Evolutionary conservation across 2,113 vertebrate genomes (phyloP).

Genomic region (Oncorhynchus tshawytscha): DNA sequence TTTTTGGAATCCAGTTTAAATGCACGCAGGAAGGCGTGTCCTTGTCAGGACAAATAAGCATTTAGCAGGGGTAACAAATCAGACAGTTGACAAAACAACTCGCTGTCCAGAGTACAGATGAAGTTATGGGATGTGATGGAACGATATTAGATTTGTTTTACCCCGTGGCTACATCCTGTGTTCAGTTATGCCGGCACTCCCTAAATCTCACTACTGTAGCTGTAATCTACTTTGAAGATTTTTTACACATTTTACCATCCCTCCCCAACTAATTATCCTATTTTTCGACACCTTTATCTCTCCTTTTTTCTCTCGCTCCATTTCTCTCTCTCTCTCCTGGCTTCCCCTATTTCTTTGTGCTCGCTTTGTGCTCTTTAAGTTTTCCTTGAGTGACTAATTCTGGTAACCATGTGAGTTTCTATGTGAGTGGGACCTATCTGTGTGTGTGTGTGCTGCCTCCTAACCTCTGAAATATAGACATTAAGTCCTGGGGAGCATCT

Average conservation of each 20-base stretch:
- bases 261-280: conserved; percentile 32
- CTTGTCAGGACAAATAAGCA: conserved; percentile 41
- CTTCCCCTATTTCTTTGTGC: background rate
- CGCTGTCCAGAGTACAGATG: conserved; percentile 19
- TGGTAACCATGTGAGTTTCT: background rate
- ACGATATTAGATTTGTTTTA: conserved; percentile 6
- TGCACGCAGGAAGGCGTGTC: conserved; percentile 36
- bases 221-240: conserved; percentile 45
- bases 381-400: background rate
- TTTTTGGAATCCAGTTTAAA: conserved; percentile 43
- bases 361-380: background rate
- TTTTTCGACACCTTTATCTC: conserved; percentile 4
- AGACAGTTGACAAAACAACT: conserved; percentile 22
- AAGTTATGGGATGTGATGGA: conserved; percentile 26
- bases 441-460: background rate
- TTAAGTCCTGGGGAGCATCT: too few species aligned
- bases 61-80: conserved; percentile 33
- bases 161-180: conserved; percentile 5
- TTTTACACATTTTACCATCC: conserved; percentile 34
- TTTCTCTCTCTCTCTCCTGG: background rate
- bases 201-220: background rate
- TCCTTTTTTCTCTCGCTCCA: conserved; percentile 11
- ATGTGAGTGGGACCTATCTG: background rate
- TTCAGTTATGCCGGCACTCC: background rate
- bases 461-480: background rate